Evolutionary conservation across 2,888 invertebrate genomes (phyloP), one percentile per base, ranked within the genome.

Genomic region (Loripinus fragilis): DNA sequence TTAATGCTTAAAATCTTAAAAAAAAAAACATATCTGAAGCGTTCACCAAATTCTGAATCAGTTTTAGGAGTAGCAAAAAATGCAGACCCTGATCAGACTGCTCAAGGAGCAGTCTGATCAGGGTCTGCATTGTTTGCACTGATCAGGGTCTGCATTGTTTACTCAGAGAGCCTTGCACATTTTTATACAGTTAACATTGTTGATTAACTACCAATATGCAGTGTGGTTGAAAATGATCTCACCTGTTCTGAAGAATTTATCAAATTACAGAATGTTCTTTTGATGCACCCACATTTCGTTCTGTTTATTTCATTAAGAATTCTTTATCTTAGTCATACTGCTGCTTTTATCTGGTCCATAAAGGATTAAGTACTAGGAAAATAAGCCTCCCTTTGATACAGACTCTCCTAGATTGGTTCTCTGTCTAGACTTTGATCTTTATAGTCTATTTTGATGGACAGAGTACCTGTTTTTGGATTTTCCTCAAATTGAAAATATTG

Each of bases 341-440:
- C 30, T 60, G 60, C 60, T 60, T 52, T 60, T 60, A 60, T 60
- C 23, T 7, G 20, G 60, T 7, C 33, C 12, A 60, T 30, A 33
- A 60, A 33, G 60, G 28, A 30, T 60, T 33, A 60, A 33, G 33
- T 33, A 33, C 17, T 60, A 60, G 23, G 60, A 60, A 60, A 60
- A 60, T 60, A 60, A 60, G 60, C 60, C 60, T 60, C 33, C 28
- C 33, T 60, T 60, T 60, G 60, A 60, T 60, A 60, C 60, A 60
- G 60, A 33, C 20, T 60, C 20, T 60, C n/a, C 33, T 60, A 60
- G 60, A 60, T 33, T 30, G 60, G 60, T 60, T 60, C 60, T 33
- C 8, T 30, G 60, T 60, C 60, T 60, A 60, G 60, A 60, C 52
- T 5, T 2, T 5, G 23, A 25, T 52, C 48, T 52, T 52, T 52